Percentiles rank a stretch among this genome's conserved stretches.
Evolutionary conservation across 2,113 vertebrate genomes (phyloP).

Genomic region (Globicephala melas): DNA sequence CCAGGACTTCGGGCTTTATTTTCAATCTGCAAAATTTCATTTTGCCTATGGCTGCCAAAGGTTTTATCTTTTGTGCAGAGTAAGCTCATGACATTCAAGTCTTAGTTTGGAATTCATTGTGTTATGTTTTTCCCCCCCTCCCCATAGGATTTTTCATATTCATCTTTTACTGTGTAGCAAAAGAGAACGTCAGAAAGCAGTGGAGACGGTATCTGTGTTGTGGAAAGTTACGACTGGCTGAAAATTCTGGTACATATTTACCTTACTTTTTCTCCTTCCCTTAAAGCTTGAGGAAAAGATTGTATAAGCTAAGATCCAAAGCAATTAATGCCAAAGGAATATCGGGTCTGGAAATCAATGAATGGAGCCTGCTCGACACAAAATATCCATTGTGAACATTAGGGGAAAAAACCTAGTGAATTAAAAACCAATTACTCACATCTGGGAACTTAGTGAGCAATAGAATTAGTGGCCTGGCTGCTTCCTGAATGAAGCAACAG

Average conservation of each 20-base stretch:
- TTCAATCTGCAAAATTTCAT: constrained; percentile 20
- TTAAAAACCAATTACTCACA: constrained; percentile 13
- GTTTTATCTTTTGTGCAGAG: constrained; percentile 35
- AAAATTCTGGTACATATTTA: constrained; percentile 90
- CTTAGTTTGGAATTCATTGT: constrained; percentile 34
- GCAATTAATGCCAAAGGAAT: background rate
- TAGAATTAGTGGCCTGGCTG: background rate
- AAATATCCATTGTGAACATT: constrained; percentile 14
- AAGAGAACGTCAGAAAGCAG: constrained; percentile 94
- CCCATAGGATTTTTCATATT: constrained; percentile 94
- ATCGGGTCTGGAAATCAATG: background rate
- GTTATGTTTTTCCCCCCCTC: background rate
- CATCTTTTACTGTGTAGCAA: constrained; percentile 94
- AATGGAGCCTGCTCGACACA: background rate
- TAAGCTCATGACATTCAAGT: background rate
- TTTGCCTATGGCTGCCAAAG: constrained; percentile 9
- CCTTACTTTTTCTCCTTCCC: constrained; percentile 18
- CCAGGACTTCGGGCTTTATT: background rate
- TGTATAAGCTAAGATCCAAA: constrained; percentile 31
- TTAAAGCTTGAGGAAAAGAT: constrained; percentile 44
- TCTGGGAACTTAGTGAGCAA: constrained; percentile 2
- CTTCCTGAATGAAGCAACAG: background rate
- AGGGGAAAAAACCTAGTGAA: background rate
- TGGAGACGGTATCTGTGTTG: constrained; percentile 96
- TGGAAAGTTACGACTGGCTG: constrained; percentile 90